Base-by-base conservation (phyloP, 2,113 vertebrate genomes). In the Siniperca knerii region DNA sequence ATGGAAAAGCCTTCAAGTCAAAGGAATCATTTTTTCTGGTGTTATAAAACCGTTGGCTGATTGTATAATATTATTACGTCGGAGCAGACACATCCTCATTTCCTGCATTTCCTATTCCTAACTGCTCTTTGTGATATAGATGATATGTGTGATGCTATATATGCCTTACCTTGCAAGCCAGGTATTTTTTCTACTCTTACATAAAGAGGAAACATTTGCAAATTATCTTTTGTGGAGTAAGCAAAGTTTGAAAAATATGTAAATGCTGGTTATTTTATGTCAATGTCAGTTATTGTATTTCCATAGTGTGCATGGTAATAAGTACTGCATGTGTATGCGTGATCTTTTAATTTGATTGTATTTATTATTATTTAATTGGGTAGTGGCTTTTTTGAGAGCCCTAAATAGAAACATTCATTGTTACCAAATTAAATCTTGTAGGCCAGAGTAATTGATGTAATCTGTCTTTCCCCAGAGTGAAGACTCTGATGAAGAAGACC, bases 401-500 rank as follows among this genome's bases (percentile, higher is more conserved):
- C 3, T 16, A 61, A 68, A 77, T n/a, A 57, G 37, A 46, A 64
- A 55, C 2, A 20, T 64, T 40, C 13, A 77, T 66, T 35, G 7
- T 20, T 5, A 64, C 3, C 1, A 55, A 46, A 67, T 83, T 1
- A 42, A 79, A 72, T 82, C 11, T 44, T 72, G 23, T 35, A 48
- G 12, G 12, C 37, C 33, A n/a, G 29, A 55, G 55, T 44, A 23
- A 75, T 2, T 65, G 1, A 54, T 82, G 21, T 44, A 8, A 73
- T 72, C 13, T 82, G 33, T 93, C 13, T 94, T 46, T 92, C 82
- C 87, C 13, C 84, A 99, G 97, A 97, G 96, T 94, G 97, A 98
- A 93, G 97, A 98, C 93, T 99, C 98, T 8, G 98, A 99, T 96
- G 98, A 99, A 93, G 98, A 99, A 90, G 98, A 99, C 44, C 95